Evolutionary conservation across 1,140 invertebrate genomes (phyloP).

Genomic region (Drosophila nigrodunni): DNA sequence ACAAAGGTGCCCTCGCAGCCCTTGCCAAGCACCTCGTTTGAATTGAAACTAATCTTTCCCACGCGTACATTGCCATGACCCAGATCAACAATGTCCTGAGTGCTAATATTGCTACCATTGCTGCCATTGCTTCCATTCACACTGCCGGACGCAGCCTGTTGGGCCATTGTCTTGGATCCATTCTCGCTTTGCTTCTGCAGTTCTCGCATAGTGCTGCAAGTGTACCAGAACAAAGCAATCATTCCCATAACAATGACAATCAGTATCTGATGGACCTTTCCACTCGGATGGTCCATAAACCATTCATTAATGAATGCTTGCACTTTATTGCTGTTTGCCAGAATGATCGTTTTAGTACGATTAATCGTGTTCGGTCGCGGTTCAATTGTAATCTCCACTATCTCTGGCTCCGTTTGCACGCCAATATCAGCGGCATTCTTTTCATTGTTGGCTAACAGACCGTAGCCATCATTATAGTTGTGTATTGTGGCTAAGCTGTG

Average conservation of each 20-base stretch:
- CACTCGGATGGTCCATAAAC: constrained; percentile 82
- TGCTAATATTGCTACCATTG: constrained; percentile 64
- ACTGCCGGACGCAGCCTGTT: constrained; percentile 50
- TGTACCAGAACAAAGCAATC: constrained; percentile 90
- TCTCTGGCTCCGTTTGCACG: constrained; percentile 71
- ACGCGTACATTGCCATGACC: constrained; percentile 91
- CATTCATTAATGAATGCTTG: constrained; percentile 80
- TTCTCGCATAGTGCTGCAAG: constrained; percentile 85
- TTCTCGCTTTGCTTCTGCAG: constrained; percentile 82
- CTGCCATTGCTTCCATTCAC: constrained; percentile 54
- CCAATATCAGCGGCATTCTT: constrained; percentile 76
- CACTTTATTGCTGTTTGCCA: constrained; percentile 78
- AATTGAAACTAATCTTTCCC: constrained; percentile 96
- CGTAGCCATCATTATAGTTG: constrained; percentile 74
- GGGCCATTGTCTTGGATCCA: constrained; percentile 75
- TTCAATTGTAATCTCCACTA: constrained; percentile 72
- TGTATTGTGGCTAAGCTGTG: constrained; percentile 77
- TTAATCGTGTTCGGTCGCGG: constrained; percentile 58
- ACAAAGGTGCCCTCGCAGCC: constrained; percentile 99
- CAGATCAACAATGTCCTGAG: constrained; percentile 86
- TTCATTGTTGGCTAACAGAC: constrained; percentile 68
- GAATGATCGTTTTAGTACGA: constrained; percentile 85
- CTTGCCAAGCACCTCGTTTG: constrained; percentile 95
- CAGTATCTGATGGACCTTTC: constrained; percentile 87
- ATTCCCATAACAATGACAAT: constrained; percentile 88